Percentiles rank a stretch among this genome's conserved stretches.
phyloP scores from a whole-genome alignment of 2,797 vertebrate species.

The Pangasius sanitwongsei region DNA sequence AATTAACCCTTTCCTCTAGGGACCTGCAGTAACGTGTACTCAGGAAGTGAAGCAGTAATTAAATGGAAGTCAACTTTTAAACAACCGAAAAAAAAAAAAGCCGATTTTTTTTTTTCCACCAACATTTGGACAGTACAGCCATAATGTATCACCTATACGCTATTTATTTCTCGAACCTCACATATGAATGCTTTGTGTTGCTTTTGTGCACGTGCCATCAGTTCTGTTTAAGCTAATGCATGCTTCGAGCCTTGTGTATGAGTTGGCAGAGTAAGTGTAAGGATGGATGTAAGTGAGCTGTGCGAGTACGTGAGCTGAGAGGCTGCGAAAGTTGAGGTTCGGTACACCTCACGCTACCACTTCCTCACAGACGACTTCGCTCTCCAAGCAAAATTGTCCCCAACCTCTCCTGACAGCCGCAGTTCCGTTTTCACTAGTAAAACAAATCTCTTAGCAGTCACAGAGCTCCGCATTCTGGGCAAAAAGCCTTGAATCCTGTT shows the following conservation, averaged over 20 bases:
- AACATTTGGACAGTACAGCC: slow-evolving; percentile 4
- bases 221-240: slow-evolving; percentile 12
- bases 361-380: slow-evolving; percentile 21
- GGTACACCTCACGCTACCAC: background rate
- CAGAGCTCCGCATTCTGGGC: slow-evolving; percentile 8
- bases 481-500: background rate
- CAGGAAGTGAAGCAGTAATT: background rate
- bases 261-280: slow-evolving; percentile 7
- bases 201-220: slow-evolving; percentile 19
- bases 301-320: slow-evolving; percentile 10
- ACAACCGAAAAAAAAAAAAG: too few relatives aligned
- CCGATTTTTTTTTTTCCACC: too few relatives aligned
- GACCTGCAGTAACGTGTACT: background rate
- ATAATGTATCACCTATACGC: background rate
- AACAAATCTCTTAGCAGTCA: slow-evolving; percentile 7
- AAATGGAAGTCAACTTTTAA: background rate
- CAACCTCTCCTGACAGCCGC: slow-evolving; percentile 43
- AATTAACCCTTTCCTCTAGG: background rate
- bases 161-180: slow-evolving; percentile 2
- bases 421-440: slow-evolving; percentile 5
- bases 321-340: background rate
- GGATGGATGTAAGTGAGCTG: slow-evolving; percentile 39
- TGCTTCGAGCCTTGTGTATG: slow-evolving; percentile 25
- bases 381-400: slow-evolving; percentile 50
- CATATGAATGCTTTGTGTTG: slow-evolving; percentile 15